Conservation (phyloP, 1,140 invertebrate genomes). For the Caligus rogercresseyi region DNA sequence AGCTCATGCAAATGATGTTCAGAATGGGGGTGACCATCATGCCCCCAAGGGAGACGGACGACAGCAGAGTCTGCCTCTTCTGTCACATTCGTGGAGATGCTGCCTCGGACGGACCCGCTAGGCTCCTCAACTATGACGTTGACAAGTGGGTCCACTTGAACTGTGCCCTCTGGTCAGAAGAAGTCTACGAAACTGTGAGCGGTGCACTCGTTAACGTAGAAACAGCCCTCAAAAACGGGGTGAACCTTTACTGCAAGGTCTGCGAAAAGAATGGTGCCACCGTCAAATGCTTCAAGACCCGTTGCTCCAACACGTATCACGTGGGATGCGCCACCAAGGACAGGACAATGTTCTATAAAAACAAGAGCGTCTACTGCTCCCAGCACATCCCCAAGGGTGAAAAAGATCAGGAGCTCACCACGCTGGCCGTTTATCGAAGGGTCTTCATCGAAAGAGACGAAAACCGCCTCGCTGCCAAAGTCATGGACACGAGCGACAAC, state of each 20-base stretch:
- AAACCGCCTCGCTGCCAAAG: constrained; percentile 66
- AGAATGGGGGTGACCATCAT: constrained; percentile 62
- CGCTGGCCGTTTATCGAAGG: constrained; percentile 60
- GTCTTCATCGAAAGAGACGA: constrained; percentile 95
- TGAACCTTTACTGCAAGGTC: constrained; percentile 52
- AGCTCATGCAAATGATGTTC: constrained; percentile 57
- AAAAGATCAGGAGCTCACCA: constrained; percentile 56
- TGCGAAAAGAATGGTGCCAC: constrained; percentile 75
- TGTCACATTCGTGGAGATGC: constrained; percentile 83
- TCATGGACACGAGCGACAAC: constrained; percentile 59
- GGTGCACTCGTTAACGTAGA: constrained; percentile 92
- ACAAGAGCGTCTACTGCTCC: constrained; percentile 82
- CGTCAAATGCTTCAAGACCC: constrained; percentile 77
- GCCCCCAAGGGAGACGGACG: constrained; percentile 50
- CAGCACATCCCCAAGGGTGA: constrained; percentile 61
- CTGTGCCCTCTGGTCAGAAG: constrained; percentile 94
- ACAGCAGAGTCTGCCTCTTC: constrained; percentile 72
- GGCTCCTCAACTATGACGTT: constrained; percentile 86
- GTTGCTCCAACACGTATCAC: constrained; percentile 82
- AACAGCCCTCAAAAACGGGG: constrained; percentile 58
- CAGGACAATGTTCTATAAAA: constrained; percentile 84
- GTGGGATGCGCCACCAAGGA: constrained; percentile 84
- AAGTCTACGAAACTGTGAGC: constrained; percentile 88
- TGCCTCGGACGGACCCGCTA: constrained; percentile 62
- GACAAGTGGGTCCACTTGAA: constrained; percentile 98